Percentiles rank a stretch among this genome's conserved stretches.
phyloP scores from a whole-genome alignment of 2,113 vertebrate genomes.

The Hypomesus transpacificus region DNA sequence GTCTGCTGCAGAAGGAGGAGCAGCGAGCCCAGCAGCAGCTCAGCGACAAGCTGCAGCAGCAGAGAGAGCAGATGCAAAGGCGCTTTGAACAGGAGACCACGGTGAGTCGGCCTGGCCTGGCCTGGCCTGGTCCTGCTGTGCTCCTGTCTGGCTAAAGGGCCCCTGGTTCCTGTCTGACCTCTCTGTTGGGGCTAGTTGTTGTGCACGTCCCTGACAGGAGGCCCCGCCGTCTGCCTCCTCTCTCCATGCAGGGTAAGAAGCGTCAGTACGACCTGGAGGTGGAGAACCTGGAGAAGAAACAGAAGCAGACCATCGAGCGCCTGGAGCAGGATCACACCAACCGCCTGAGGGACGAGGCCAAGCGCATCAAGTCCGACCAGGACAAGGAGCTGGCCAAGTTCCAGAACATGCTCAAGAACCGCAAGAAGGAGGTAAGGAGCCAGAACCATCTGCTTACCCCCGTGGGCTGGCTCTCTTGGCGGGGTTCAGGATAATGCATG shows the following conservation, averaged over 20 bases:
- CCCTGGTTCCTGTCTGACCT: too few relatives aligned
- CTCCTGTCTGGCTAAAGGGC: too few relatives aligned
- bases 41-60: conserved; percentile 92
- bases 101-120: conserved; percentile 70
- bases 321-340: conserved; percentile 96
- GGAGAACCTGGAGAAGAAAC: conserved; percentile 95
- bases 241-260: conserved; percentile 78
- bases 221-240: not conserved
- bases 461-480: not conserved
- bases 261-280: conserved; percentile 96
- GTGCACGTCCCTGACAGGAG: not conserved
- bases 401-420: conserved; percentile 93
- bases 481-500: not conserved
- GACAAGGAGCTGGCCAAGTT: conserved; percentile 97
- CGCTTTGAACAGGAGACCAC: conserved; percentile 97
- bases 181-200: not conserved
- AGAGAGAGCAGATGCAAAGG: conserved; percentile 90
- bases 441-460: too few relatives aligned
- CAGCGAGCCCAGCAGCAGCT: conserved; percentile 95
- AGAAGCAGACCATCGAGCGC: conserved; percentile 97
- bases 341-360: conserved; percentile 91
- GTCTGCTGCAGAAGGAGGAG: conserved; percentile 96
- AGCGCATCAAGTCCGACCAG: conserved; percentile 95
- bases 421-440: conserved; percentile 89
- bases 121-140: too few relatives aligned